Base-by-base conservation (phyloP, 2,888 invertebrate genomes). In the Notodonta ziczac region DNA sequence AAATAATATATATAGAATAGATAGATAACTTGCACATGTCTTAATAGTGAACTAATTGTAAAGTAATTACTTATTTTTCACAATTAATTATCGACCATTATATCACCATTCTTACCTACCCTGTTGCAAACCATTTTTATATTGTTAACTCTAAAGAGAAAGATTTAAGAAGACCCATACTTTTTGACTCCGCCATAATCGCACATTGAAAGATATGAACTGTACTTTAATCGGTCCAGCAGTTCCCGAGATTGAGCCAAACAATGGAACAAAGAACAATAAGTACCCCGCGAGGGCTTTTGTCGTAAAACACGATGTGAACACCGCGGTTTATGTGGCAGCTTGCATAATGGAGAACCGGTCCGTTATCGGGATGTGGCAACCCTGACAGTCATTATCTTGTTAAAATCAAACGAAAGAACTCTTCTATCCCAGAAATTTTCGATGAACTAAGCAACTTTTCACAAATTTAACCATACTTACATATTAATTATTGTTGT, bases 211-310 rank as follows among this genome's bases (percentile, higher is more conserved):
- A 52, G 54, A 55, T 59, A 46, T 56, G 59, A 70, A 65, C 60
- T 57, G 61, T 65, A 64, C 60, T 63, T 66, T 59, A 70, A 64
- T 73, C 62, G 64, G 70, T 70, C 67, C 63, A 70, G 70, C 57
- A 60, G 65, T 69, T 73, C 65, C 64, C 63, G 63, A 69, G 71
- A 69, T 67, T 60, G 59, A n/a, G 14, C 57, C 51, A 52, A 66
- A 75, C 74, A 75, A 76, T 76, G 48, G 74, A 72, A 76, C 76
- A 74, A 72, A 73, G 73, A 68, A 73, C 74, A 74, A 74, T 74
- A 72, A 44, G 67, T 69, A 59, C 56, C 61, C 66, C 54, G 56
- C 16, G 42, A 42, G 44, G 24, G 44, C 60, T 65, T 76, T 70
- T 72, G 66, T 71, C 69, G 66, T 73, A 68, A 73, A 70, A 67